phyloP scores from a whole-genome alignment of 2,888 invertebrate species.

The Xanthorhoe spadicearia region DNA sequence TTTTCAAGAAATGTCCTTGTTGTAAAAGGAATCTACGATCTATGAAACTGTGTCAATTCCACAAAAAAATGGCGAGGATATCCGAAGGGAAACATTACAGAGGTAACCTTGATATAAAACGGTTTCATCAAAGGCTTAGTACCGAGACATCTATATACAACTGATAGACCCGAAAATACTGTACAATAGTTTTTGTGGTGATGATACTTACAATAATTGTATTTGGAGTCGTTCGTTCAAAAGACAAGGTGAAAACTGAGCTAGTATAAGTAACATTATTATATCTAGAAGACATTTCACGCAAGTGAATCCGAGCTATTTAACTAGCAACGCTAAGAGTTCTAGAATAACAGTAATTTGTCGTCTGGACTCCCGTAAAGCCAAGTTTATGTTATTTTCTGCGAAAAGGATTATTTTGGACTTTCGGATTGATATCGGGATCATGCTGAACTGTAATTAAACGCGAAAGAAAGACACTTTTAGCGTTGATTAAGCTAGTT shows the following conservation, averaged over 20 bases:
- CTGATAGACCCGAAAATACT: neutral
- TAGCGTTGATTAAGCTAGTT: neutral
- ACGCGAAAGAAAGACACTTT: conserved; percentile 12
- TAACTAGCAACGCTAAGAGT: neutral
- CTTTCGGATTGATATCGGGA: conserved; percentile 36
- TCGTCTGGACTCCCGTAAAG: conserved; percentile 33
- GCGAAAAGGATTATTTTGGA: conserved; percentile 33
- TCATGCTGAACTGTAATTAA: conserved; percentile 32
- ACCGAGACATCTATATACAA: neutral
- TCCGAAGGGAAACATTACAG: conserved; percentile 11
- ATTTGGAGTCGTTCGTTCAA: neutral
- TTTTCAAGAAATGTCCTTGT: neutral
- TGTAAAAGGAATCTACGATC: neutral
- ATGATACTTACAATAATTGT: neutral
- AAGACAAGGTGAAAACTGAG: no score
- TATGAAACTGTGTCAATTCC: conserved; percentile 10
- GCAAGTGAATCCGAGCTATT: neutral
- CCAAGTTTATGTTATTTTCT: conserved; percentile 36
- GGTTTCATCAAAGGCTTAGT: conserved; percentile 9
- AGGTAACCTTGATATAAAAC: conserved; percentile 17
- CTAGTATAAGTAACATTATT: neutral
- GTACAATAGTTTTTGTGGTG: neutral
- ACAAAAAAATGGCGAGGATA: conserved; percentile 13
- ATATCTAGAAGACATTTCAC: neutral
- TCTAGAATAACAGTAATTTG: conserved; percentile 31